phyloP scores from a whole-genome alignment of 2,797 vertebrate genomes.

The Parauchenoglanis punctatus region DNA sequence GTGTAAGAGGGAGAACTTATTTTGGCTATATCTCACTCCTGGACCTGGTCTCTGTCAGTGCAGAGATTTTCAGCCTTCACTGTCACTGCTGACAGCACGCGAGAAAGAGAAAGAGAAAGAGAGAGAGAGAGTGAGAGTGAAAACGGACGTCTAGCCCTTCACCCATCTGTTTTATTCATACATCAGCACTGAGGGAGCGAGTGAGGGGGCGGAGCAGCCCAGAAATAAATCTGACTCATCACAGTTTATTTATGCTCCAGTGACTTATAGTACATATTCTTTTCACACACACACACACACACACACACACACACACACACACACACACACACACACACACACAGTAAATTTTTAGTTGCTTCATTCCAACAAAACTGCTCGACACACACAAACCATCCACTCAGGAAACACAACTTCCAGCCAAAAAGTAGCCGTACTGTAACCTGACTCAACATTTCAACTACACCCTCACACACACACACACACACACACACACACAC shows the following conservation, averaged over 20 bases:
- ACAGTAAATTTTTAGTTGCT: not conserved
- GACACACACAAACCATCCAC: conserved; percentile 20
- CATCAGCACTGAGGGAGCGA: conserved; percentile 44
- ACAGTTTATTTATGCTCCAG: conserved; percentile 67
- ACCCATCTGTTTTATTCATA: conserved; percentile 51
- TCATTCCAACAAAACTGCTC: not conserved
- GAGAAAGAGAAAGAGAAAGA: conserved; percentile 3
- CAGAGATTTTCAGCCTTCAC: conserved; percentile 3
- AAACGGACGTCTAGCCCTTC: conserved; percentile 34
- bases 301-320: conserved; percentile 42
- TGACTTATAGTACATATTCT: conserved; percentile 62
- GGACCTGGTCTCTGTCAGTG: not conserved
- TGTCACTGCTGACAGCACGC: not conserved
- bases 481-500: conserved; percentile 26
- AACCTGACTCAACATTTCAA: conserved; percentile 27
- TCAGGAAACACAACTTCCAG: conserved; percentile 14
- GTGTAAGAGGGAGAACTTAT: not conserved
- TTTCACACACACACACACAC: conserved; percentile 27
- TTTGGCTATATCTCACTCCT: not conserved
- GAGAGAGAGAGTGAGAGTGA: not conserved
- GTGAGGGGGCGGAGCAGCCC: conserved; percentile 60
- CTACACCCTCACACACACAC: conserved; percentile 9
- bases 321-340: conserved; percentile 19
- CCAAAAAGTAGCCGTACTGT: conserved; percentile 28
- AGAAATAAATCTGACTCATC: conserved; percentile 78